These are phyloP conservation scores for Ceratosolen solmsi DNA, from an alignment of 1,140 invertebrate genomes.

Conservation along the genomic window DNA sequence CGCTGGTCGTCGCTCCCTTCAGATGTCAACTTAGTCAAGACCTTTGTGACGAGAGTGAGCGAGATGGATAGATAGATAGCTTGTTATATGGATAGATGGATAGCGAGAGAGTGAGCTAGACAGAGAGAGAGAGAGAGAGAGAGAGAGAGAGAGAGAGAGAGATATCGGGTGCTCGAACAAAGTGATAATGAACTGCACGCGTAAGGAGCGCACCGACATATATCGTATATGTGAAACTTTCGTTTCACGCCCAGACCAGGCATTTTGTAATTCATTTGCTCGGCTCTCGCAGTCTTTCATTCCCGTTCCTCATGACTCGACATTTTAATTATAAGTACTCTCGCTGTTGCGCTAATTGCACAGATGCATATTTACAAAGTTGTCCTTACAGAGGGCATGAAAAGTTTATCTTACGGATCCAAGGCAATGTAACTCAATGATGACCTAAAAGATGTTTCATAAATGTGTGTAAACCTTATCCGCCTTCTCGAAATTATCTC, in stretches of 20 bases:
- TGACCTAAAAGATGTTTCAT: too few species aligned
- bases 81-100: background rate
- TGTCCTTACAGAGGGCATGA: background rate
- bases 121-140: background rate
- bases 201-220: background rate
- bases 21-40: conserved; percentile 61
- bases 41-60: conserved; percentile 1
- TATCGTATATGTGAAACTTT: too few species aligned
- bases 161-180: conserved; percentile 6
- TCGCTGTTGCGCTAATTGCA: background rate
- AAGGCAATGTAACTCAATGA: too few species aligned
- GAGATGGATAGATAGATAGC: background rate
- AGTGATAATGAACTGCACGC: conserved; percentile 47
- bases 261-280: conserved; percentile 35
- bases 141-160: background rate
- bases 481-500: too few species aligned
- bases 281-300: background rate
- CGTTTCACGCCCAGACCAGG: background rate
- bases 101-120: background rate
- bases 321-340: background rate
- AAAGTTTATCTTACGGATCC: too few species aligned
- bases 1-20: conserved; percentile 61
- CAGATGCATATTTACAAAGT: background rate
- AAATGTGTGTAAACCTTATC: too few species aligned
- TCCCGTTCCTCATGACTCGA: background rate